A percentile compares a stretch with the other conserved stretches of the same genome.
These are phyloP conservation scores for Spheniscus mendiculus DNA, from an alignment of 2,113 vertebrate genomes.

Conservation along the genomic window DNA sequence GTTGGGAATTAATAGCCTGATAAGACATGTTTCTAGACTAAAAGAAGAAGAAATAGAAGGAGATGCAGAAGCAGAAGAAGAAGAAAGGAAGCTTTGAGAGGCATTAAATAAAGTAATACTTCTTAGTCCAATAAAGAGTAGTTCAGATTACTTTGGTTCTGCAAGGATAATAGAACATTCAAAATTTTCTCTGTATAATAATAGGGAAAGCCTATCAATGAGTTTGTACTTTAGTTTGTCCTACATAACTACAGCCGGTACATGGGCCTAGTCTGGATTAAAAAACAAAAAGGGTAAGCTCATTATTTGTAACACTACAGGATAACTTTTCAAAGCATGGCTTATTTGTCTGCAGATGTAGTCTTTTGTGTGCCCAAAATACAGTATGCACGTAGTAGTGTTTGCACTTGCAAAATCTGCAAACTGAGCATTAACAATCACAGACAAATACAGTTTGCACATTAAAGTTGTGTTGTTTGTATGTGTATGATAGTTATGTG, in stretches of 20 bases:
- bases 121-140: neutral
- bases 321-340: neutral
- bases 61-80: neutral
- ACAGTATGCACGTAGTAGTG: neutral
- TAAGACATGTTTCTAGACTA: neutral
- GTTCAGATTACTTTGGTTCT: neutral
- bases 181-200: neutral
- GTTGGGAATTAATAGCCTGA: neutral
- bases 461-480: neutral
- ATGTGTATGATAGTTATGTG: neutral
- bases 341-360: neutral
- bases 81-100: neutral
- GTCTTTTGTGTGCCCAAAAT: neutral
- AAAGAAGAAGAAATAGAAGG: neutral
- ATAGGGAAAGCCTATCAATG: neutral
- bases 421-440: neutral
- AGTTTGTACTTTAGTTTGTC: neutral
- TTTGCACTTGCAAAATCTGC: neutral
- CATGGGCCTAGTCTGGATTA: neutral
- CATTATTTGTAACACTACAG: neutral
- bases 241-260: neutral
- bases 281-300: neutral
- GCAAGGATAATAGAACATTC: neutral
- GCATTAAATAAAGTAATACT: neutral
- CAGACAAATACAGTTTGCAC: neutral